A percentile compares a stretch with the other conserved stretches of the same genome.
Evolutionary conservation across 2,113 vertebrate species (phyloP).

Genomic region (Rhinoptilus africanus): DNA sequence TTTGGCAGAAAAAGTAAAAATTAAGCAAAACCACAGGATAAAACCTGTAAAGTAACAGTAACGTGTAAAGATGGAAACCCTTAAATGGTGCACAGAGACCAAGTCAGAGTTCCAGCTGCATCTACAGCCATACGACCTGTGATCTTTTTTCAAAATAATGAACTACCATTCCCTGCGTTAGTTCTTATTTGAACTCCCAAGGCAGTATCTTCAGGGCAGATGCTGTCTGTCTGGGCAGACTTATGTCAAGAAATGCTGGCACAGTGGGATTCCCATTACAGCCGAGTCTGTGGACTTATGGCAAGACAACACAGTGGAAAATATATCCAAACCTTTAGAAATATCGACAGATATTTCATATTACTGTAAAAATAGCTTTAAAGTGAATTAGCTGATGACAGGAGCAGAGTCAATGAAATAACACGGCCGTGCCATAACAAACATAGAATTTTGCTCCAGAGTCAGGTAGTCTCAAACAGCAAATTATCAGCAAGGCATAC

Average conservation of each 20-base stretch:
- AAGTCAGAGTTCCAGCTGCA: not conserved
- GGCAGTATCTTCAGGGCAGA: too few species aligned
- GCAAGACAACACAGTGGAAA: not conserved
- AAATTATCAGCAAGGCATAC: not conserved
- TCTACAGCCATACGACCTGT: fast-evolving
- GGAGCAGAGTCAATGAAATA: not conserved
- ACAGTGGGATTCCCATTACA: not conserved
- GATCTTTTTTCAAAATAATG: not conserved
- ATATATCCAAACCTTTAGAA: not conserved
- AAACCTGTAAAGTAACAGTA: not conserved
- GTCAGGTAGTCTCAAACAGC: not conserved
- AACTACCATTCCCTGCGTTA: not conserved
- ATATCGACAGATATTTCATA: not conserved
- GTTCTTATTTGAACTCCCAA: not conserved
- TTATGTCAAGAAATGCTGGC: not conserved
- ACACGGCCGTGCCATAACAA: fast-evolving
- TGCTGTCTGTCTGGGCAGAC: not conserved
- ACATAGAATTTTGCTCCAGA: not conserved
- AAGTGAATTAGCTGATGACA: not conserved
- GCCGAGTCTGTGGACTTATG: not conserved
- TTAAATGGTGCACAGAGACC: not conserved
- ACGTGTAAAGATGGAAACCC: not conserved
- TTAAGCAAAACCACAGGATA: not conserved
- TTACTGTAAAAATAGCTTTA: not conserved
- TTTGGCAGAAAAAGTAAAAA: not conserved